Percentiles rank a stretch among this genome's conserved stretches.
These are phyloP conservation scores for Trematomus loennbergii DNA, from an alignment of 2,113 vertebrate species.

Conservation along the genomic window DNA sequence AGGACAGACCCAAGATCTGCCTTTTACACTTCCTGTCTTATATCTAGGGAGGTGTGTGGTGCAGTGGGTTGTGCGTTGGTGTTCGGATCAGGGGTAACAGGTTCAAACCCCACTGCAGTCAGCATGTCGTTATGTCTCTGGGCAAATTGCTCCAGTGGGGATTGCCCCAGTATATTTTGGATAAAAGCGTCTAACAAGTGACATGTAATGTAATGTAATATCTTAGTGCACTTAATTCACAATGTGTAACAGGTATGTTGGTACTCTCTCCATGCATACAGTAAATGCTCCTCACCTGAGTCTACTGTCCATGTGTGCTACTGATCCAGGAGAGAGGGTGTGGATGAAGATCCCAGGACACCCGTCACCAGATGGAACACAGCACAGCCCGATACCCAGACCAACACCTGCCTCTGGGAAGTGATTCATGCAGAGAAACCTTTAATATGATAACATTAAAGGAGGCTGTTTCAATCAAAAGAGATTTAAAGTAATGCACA, in stretches of 20 bases:
- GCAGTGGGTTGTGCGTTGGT: no score
- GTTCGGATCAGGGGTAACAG: no score
- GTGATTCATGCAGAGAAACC: slow-evolving; percentile 3
- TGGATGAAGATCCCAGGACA: slow-evolving; percentile 93
- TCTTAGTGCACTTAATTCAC: no score
- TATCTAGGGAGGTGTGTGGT: no score
- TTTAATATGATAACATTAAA: neutral
- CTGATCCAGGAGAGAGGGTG: slow-evolving; percentile 92
- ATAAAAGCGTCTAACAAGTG: no score
- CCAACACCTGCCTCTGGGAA: slow-evolving; percentile 92
- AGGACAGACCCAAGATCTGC: no score
- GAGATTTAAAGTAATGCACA: neutral
- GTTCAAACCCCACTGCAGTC: no score
- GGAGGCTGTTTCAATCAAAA: neutral
- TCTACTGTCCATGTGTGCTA: slow-evolving; percentile 90
- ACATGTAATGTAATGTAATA: no score
- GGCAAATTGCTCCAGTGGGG: no score
- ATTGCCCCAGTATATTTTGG: no score
- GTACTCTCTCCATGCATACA: neutral
- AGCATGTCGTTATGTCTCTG: no score
- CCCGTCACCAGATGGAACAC: slow-evolving; percentile 87
- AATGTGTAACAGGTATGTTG: neutral
- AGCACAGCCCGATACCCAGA: slow-evolving; percentile 93
- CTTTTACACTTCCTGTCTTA: no score
- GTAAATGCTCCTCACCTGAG: slow-evolving; percentile 47